phyloP scores from a whole-genome alignment of 2,888 invertebrate genomes.

The Phengaris arion region DNA sequence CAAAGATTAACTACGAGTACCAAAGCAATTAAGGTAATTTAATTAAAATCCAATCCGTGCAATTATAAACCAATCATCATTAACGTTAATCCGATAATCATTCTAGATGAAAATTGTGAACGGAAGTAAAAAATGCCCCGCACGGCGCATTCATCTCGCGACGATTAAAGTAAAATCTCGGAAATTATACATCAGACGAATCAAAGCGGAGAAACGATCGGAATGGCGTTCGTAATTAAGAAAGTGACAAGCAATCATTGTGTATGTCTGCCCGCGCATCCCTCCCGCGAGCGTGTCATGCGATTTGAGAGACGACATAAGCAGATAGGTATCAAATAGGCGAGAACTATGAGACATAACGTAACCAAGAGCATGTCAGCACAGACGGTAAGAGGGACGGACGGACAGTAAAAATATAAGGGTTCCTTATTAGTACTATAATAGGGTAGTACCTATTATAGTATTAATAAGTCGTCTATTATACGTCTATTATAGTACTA shows the following conservation, averaged over 20 bases:
- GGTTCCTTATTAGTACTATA: too few species aligned
- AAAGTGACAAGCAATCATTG: conserved; percentile 73
- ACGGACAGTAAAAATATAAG: too few species aligned
- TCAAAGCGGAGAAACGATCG: conserved; percentile 58
- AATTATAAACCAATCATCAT: conserved; percentile 4
- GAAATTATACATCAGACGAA: conserved; percentile 36
- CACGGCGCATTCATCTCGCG: not conserved
- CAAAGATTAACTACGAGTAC: too few species aligned
- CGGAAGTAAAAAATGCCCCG: conserved; percentile 6
- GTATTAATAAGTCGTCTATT: too few species aligned
- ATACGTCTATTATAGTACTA: too few species aligned
- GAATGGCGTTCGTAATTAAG: conserved; percentile 59
- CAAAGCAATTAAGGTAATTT: not conserved
- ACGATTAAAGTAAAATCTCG: conserved; percentile 35
- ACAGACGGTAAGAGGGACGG: too few species aligned
- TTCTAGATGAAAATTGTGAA: not conserved
- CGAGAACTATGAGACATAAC: too few species aligned
- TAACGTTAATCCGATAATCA: not conserved
- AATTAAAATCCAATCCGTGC: not conserved
- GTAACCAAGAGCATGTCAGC: too few species aligned
- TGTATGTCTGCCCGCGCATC: conserved; percentile 47
- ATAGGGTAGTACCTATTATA: too few species aligned
- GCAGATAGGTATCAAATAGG: not conserved
- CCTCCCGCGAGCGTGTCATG: not conserved
- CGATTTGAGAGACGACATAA: conserved; percentile 15